Conservation (phyloP, 2,888 invertebrate species). For the Venustoraphidia nigricollis region DNA sequence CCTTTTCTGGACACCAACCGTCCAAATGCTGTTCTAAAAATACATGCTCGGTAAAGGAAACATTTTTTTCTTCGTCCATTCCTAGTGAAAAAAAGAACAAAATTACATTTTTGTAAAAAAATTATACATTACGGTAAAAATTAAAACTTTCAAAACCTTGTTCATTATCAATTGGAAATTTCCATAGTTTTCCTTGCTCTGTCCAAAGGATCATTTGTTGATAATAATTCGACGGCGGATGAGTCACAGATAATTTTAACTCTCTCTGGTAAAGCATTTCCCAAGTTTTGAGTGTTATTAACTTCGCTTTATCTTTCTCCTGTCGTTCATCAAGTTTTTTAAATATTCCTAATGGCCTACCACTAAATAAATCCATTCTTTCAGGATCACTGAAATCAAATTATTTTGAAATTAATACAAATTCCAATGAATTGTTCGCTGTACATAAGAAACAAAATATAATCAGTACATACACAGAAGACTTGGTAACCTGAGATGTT, state of each 20-base stretch:
- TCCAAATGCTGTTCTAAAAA: constrained; percentile 78
- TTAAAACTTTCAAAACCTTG: constrained; percentile 43
- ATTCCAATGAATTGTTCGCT: no score
- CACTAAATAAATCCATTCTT: constrained; percentile 45
- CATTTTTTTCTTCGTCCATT: constrained; percentile 44
- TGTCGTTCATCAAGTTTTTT: constrained; percentile 20
- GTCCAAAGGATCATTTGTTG: constrained; percentile 93
- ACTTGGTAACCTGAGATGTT: no score
- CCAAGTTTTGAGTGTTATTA: constrained; percentile 45
- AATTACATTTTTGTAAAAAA: not conserved
- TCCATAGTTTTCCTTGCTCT: constrained; percentile 87
- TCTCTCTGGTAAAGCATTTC: constrained; percentile 45
- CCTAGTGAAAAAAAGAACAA: constrained; percentile 28
- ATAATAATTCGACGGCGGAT: constrained; percentile 75
- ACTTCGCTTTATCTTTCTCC: constrained; percentile 15
- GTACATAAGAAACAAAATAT: no score
- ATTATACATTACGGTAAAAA: not conserved
- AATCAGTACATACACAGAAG: no score
- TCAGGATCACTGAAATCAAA: constrained; percentile 17
- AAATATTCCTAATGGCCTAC: constrained; percentile 49
- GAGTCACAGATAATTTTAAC: constrained; percentile 45
- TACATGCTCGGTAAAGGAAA: constrained; percentile 85
- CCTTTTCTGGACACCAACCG: constrained; percentile 77
- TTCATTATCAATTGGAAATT: constrained; percentile 95
- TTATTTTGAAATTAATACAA: not conserved